Evolutionary conservation across 2,113 vertebrate genomes (phyloP).

Genomic region (Pionites leucogaster): DNA sequence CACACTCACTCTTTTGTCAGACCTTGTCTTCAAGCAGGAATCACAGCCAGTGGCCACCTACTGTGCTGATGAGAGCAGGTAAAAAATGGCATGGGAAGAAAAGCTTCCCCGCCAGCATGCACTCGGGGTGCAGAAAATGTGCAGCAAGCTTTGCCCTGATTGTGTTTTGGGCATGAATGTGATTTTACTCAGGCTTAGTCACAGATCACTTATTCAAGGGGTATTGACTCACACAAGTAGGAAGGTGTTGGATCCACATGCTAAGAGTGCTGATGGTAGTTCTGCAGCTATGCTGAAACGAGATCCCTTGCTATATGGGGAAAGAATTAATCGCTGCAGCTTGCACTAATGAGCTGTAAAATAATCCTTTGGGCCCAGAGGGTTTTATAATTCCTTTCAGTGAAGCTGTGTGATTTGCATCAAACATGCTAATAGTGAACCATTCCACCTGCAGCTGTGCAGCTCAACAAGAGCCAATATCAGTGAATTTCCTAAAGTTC

Average conservation of each 20-base stretch:
- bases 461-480: background rate
- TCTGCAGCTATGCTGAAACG: background rate
- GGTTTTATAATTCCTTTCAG: background rate
- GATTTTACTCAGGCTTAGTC: background rate
- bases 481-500: background rate
- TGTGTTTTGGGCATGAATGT: accelerated
- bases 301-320: background rate
- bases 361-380: background rate
- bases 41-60: background rate
- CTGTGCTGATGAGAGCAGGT: background rate
- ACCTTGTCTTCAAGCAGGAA: background rate
- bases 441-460: background rate
- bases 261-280: background rate
- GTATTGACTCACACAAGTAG: accelerated
- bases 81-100: background rate
- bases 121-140: accelerated
- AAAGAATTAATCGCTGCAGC: background rate
- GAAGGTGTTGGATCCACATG: accelerated
- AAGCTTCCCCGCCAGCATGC: accelerated
- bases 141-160: background rate
- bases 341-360: background rate
- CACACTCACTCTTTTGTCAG: background rate
- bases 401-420: background rate
- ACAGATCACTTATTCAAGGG: accelerated
- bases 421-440: background rate